Evolutionary conservation across 1,140 invertebrate species (phyloP).

Genomic region (Eupeodes corollae): DNA sequence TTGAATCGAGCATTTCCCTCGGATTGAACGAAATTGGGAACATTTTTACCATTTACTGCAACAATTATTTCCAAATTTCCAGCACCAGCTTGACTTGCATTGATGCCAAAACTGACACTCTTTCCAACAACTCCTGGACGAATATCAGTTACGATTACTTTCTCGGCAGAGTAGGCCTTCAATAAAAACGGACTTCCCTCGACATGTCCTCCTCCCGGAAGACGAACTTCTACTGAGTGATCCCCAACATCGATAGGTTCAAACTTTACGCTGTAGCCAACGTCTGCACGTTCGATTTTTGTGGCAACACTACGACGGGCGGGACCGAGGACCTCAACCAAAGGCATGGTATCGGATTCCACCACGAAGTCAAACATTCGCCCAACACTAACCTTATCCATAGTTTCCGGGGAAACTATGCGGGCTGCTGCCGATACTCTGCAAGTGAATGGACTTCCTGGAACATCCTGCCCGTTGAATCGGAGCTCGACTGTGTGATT

Average conservation of each 20-base stretch:
- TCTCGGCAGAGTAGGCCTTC: constrained; percentile 88
- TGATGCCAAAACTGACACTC: constrained; percentile 85
- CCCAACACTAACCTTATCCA: constrained; percentile 88
- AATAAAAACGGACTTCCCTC: constrained; percentile 90
- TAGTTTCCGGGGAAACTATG: constrained; percentile 61
- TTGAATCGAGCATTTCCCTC: constrained; percentile 92
- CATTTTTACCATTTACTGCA: constrained; percentile 92
- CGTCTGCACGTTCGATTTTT: constrained; percentile 42
- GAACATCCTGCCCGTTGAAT: constrained; percentile 93
- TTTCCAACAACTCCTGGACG: constrained; percentile 80
- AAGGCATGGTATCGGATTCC: constrained; percentile 61
- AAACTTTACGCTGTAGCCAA: constrained; percentile 58
- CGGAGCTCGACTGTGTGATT: constrained; percentile 85
- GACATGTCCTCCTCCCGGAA: constrained; percentile 65
- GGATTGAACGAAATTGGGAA: constrained; percentile 95
- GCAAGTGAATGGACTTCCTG: constrained; percentile 70
- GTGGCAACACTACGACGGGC: constrained; percentile 58
- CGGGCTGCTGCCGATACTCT: constrained; percentile 58
- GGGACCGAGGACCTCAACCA: constrained; percentile 67
- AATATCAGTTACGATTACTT: constrained; percentile 76
- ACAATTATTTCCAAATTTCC: constrained; percentile 97
- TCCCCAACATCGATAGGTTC: constrained; percentile 84
- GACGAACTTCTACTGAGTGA: constrained; percentile 77
- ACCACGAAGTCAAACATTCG: constrained; percentile 72
- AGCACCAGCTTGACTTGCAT: constrained; percentile 64